Evolutionary conservation across 2,113 vertebrate species (phyloP).

Genomic region (Lamprologus sp.): DNA sequence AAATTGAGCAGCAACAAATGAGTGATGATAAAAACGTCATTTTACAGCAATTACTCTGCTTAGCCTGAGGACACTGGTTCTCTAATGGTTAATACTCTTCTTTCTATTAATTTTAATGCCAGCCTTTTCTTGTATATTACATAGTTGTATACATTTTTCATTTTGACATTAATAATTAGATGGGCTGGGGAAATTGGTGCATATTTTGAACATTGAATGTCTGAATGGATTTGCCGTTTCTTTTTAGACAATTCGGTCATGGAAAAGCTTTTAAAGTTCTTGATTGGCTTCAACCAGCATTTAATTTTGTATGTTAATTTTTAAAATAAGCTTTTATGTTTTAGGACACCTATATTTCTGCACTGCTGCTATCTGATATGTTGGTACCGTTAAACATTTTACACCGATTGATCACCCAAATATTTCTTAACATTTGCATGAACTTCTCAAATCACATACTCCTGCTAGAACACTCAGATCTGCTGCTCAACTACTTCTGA

Average conservation of each 20-base stretch:
- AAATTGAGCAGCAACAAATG: neutral
- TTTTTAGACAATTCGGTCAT: neutral
- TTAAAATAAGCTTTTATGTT: neutral
- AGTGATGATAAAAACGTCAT: neutral
- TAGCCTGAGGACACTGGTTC: neutral
- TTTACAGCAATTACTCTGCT: neutral
- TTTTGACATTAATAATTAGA: neutral
- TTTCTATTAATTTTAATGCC: neutral
- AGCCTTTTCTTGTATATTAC: neutral
- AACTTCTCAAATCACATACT: rapidly evolving
- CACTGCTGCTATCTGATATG: rapidly evolving
- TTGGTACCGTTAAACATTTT: neutral
- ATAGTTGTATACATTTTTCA: neutral
- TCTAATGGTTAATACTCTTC: neutral
- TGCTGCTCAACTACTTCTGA: rapidly evolving
- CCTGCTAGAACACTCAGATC: too few relatives aligned
- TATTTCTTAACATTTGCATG: neutral
- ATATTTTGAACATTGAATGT: neutral
- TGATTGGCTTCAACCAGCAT: neutral
- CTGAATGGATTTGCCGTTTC: neutral
- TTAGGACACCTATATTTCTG: neutral
- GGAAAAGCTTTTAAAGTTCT: neutral
- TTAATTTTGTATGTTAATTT: neutral
- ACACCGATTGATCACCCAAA: neutral
- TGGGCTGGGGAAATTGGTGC: neutral